Percentiles rank a stretch among this genome's conserved stretches.
Evolutionary conservation across 1,140 invertebrate species (phyloP).

Genomic region (Eueides isabella): DNA sequence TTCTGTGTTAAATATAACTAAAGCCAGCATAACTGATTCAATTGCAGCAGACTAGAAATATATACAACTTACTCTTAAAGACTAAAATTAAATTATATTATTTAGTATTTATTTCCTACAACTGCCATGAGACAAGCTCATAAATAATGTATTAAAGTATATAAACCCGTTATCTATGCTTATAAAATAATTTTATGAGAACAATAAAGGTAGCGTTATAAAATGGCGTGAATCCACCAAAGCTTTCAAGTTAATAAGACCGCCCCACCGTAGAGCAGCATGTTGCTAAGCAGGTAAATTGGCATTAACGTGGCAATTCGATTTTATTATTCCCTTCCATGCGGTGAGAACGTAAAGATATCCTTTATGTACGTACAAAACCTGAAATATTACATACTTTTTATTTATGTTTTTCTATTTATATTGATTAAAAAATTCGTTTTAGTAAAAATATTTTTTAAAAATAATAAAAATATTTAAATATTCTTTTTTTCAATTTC

Average conservation of each 20-base stretch:
- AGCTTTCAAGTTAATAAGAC: constrained; percentile 27
- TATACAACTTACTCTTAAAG: no score
- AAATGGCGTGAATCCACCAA: constrained; percentile 22
- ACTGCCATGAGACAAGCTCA: not conserved
- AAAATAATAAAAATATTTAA: no score
- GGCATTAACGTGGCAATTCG: not conserved
- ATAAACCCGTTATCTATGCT: constrained; percentile 11
- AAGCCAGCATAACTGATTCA: no score
- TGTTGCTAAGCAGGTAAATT: constrained; percentile 16
- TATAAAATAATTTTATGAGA: constrained; percentile 19
- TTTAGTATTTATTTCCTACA: not conserved
- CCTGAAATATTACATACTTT: not conserved
- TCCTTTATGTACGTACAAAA: not conserved
- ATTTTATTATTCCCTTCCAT: not conserved
- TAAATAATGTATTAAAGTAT: not conserved
- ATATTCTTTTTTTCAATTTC: no score
- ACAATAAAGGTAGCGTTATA: constrained; percentile 19
- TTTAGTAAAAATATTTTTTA: no score
- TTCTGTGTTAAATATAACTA: no score
- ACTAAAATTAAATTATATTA: not conserved
- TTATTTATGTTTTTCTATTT: not conserved
- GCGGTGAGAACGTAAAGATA: not conserved
- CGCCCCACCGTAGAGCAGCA: not conserved
- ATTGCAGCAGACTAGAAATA: no score
- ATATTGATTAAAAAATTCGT: not conserved